Conservation (phyloP, 2,797 vertebrate genomes). For the Pelochelys cantorii region DNA sequence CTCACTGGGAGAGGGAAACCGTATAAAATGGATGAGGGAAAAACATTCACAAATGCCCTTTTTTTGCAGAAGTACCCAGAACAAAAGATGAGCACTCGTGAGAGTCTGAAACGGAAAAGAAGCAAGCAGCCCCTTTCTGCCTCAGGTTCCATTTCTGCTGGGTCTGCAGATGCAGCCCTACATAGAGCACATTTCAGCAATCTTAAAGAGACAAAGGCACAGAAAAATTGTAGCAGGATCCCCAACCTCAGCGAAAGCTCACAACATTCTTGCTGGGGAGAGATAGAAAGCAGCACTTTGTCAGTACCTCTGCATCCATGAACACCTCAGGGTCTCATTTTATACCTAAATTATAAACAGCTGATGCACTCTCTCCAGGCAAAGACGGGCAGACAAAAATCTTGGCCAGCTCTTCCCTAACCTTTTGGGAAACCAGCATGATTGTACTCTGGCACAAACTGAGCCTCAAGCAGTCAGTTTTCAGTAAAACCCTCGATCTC, state of each 20-base stretch:
- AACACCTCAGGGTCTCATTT: neutral
- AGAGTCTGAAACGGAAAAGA: neutral
- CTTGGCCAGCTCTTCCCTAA: neutral
- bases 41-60: neutral
- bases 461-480: neutral
- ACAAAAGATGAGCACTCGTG: neutral
- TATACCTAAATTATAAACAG: neutral
- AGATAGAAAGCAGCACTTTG: rapidly evolving
- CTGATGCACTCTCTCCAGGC: neutral
- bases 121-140: neutral
- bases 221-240: neutral
- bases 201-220: neutral
- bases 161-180: neutral
- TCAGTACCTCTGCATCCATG: rapidly evolving
- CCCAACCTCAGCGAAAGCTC: neutral
- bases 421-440: neutral
- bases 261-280: rapidly evolving
- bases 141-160: rapidly evolving
- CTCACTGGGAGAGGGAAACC: rapidly evolving
- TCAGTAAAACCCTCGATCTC: neutral
- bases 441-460: neutral
- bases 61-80: neutral
- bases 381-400: neutral
- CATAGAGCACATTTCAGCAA: neutral
- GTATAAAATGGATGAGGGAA: neutral